phyloP scores from a whole-genome alignment of 1,140 invertebrate genomes.

The Mercenaria mercenaria region DNA sequence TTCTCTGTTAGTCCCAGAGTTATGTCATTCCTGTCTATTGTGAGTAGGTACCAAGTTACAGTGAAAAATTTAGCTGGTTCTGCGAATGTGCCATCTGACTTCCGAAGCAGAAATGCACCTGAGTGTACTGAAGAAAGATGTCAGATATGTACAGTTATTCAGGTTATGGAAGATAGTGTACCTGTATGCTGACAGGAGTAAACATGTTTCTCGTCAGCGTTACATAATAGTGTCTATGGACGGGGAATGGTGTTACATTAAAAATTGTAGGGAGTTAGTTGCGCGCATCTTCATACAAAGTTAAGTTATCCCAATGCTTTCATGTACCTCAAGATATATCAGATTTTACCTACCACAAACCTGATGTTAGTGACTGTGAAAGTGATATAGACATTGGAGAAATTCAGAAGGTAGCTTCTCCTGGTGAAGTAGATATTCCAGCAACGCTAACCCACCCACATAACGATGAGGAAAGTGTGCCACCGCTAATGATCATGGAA shows the following conservation, averaged over 20 bases:
- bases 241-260: constrained; percentile 24
- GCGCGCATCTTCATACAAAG: constrained; percentile 4
- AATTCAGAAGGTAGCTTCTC: too few relatives aligned
- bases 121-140: constrained; percentile 26
- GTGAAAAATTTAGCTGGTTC: constrained; percentile 32
- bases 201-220: not conserved
- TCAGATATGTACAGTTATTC: constrained; percentile 65
- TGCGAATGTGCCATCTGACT: constrained; percentile 62
- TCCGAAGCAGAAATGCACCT: constrained; percentile 67
- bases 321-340: too few relatives aligned
- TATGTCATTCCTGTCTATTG: constrained; percentile 64
- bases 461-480: too few relatives aligned
- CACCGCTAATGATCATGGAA: too few relatives aligned
- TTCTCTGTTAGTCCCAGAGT: constrained; percentile 69
- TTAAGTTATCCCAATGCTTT: too few relatives aligned
- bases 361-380: too few relatives aligned
- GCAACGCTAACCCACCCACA: too few relatives aligned
- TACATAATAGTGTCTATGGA: not conserved
- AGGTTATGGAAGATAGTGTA: constrained; percentile 2
- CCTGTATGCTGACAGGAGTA: too few relatives aligned
- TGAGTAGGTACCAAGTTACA: constrained; percentile 48
- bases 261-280: constrained; percentile 24
- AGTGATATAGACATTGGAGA: too few relatives aligned
- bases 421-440: too few relatives aligned
- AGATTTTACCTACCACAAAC: too few relatives aligned